Percentiles rank a stretch among this genome's conserved stretches.
phyloP scores from a whole-genome alignment of 2,797 vertebrate genomes.

The Megalops cyprinoides region DNA sequence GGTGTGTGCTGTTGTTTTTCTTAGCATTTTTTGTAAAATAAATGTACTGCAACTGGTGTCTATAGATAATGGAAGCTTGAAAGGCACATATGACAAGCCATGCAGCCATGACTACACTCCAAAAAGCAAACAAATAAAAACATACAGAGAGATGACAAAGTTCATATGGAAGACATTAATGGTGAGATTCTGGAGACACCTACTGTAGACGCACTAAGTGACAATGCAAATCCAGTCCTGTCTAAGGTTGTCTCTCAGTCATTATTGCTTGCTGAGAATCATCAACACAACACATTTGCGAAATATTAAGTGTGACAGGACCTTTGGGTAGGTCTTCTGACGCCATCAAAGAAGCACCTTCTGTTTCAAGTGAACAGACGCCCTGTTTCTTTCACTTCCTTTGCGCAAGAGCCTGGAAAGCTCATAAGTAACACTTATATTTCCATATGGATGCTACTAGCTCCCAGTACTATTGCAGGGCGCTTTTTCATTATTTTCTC shows the following conservation, averaged over 20 bases:
- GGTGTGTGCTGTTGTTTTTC: conserved; percentile 25
- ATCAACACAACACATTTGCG: neutral
- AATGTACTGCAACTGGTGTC: conserved; percentile 21
- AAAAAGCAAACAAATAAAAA: neutral
- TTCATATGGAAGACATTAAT: neutral
- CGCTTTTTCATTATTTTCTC: conserved; percentile 60
- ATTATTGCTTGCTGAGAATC: neutral
- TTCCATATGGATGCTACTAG: conserved; percentile 34
- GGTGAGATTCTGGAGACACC: neutral
- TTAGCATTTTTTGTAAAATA: conserved; percentile 10
- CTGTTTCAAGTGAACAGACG: conserved; percentile 18
- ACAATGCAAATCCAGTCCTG: neutral
- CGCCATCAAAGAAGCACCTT: conserved; percentile 4
- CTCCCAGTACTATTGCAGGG: conserved; percentile 1
- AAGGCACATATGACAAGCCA: neutral
- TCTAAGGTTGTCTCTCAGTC: neutral
- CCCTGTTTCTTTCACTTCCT: conserved; percentile 3
- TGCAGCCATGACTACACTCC: neutral
- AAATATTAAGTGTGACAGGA: neutral
- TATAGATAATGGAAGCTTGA: neutral
- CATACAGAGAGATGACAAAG: neutral
- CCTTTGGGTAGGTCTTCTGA: neutral
- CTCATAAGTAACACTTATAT: conserved; percentile 35
- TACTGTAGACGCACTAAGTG: neutral
- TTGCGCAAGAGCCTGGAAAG: conserved; percentile 26